A percentile compares a stretch with the other conserved stretches of the same genome.
Conservation (phyloP, 2,113 vertebrate genomes). For the Anoura caudifer region DNA sequence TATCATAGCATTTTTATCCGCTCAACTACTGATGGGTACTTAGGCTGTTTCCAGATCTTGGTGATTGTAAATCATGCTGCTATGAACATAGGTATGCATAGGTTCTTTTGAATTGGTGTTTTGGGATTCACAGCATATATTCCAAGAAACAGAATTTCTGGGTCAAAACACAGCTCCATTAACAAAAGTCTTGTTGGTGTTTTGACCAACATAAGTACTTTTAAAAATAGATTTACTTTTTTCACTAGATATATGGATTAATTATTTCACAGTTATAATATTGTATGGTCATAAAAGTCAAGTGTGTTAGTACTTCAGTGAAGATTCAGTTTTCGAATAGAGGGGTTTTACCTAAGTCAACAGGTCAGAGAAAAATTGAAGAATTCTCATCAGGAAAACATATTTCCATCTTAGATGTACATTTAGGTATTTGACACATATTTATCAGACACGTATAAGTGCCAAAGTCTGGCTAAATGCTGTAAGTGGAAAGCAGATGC, state of each 20-base stretch:
- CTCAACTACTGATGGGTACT: too few species aligned
- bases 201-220: constrained; percentile 37
- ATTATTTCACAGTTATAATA: constrained; percentile 37
- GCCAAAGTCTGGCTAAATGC: rapidly evolving
- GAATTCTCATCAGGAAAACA: background rate
- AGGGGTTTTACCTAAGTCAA: constrained; percentile 16
- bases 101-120: too few species aligned
- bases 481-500: background rate
- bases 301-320: constrained; percentile 36
- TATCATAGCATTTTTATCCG: too few species aligned
- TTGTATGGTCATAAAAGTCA: constrained; percentile 45
- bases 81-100: too few species aligned
- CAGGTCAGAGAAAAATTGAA: constrained; percentile 48
- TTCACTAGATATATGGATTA: constrained; percentile 41
- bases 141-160: too few species aligned
- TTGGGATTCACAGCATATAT: too few species aligned
- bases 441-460: background rate
- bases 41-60: too few species aligned
- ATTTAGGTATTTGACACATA: background rate
- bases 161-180: background rate
- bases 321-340: background rate
- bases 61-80: too few species aligned
- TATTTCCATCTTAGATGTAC: background rate
- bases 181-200: background rate
- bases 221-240: constrained; percentile 57